phyloP scores from a whole-genome alignment of 2,113 vertebrate genomes.

The Propithecus coquereli region DNA sequence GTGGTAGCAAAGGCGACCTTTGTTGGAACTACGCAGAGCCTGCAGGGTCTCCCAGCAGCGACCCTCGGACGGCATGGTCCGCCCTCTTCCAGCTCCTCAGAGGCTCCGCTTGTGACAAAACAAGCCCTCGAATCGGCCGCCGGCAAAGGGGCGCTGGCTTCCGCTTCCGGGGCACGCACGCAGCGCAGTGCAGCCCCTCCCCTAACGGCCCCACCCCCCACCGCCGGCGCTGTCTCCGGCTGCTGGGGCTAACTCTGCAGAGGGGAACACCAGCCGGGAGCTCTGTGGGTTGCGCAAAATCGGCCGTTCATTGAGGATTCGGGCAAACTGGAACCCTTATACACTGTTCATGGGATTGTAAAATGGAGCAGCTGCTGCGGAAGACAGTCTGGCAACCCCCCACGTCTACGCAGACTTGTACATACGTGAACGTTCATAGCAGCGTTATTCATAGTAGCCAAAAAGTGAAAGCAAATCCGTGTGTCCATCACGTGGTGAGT shows the following conservation, averaged over 20 bases:
- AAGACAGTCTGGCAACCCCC: neutral
- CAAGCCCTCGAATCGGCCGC: constrained; percentile 41
- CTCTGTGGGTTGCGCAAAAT: accelerated
- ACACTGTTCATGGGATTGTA: neutral
- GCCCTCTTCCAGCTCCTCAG: accelerated
- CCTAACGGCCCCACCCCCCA: too few relatives aligned
- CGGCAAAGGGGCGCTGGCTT: neutral
- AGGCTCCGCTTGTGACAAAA: accelerated
- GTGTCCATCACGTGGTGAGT: neutral
- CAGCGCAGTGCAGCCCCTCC: neutral
- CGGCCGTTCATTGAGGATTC: too few relatives aligned
- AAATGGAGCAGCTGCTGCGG: neutral
- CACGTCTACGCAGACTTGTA: neutral
- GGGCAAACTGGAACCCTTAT: neutral
- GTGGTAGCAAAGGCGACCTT: constrained; percentile 81
- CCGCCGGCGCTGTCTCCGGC: accelerated
- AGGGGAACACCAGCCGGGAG: accelerated
- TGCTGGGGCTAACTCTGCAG: accelerated
- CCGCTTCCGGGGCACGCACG: constrained; percentile 57
- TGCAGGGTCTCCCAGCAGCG: constrained; percentile 81
- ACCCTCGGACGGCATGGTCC: constrained; percentile 55
- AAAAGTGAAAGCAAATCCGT: neutral
- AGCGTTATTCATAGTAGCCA: neutral
- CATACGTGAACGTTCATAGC: neutral
- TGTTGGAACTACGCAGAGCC: constrained; percentile 80